These are phyloP conservation scores for Drosophila picticornis DNA, from an alignment of 2,888 invertebrate species.

Conservation along the genomic window DNA sequence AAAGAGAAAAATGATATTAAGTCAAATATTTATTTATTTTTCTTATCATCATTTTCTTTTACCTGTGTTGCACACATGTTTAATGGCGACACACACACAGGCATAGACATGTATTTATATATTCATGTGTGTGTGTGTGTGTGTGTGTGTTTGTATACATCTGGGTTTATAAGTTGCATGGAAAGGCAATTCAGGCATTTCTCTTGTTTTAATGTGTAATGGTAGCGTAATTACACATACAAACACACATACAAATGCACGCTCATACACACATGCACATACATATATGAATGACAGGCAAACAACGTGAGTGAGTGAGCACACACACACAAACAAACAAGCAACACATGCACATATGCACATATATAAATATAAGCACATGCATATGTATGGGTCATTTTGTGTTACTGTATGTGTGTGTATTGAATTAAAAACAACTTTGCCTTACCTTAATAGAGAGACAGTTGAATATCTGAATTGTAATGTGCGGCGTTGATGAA, in stretches of 20 bases:
- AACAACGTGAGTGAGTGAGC: conserved; percentile 39
- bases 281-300: conserved; percentile 36
- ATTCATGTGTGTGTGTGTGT: not conserved
- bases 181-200: conserved; percentile 41
- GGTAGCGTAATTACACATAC: conserved; percentile 55
- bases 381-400: conserved; percentile 23
- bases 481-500: conserved; percentile 85
- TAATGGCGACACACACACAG: not conserved
- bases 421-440: conserved; percentile 71
- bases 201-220: conserved; percentile 45
- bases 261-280: conserved; percentile 29
- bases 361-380: conserved; percentile 22
- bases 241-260: conserved; percentile 26
- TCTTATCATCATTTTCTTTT: conserved; percentile 13
- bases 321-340: conserved; percentile 9
- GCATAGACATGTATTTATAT: conserved; percentile 1
- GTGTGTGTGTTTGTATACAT: conserved; percentile 11
- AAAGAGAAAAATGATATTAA: conserved; percentile 7
- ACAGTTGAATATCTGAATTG: conserved; percentile 90
- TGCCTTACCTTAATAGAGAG: conserved; percentile 91
- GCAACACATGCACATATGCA: conserved; percentile 21
- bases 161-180: conserved; percentile 29
- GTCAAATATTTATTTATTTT: conserved; percentile 1
- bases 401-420: conserved; percentile 26
- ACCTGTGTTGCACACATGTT: conserved; percentile 20